Evolutionary conservation across 2,797 vertebrate genomes (phyloP).

Genomic region (Thunnus albacares): DNA sequence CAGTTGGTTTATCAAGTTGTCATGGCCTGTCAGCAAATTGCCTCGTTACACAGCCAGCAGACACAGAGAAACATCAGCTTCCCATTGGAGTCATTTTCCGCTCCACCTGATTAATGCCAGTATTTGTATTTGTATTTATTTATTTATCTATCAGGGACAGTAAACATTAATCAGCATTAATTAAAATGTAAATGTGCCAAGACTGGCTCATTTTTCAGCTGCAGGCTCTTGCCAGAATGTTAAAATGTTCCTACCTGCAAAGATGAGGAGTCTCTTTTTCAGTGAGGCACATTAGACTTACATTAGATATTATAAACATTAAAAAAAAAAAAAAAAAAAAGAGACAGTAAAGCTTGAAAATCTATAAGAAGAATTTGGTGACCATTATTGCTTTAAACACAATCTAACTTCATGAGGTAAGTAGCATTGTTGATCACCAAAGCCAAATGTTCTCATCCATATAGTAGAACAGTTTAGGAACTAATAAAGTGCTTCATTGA

Average conservation of each 20-base stretch:
- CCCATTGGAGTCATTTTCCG: background rate
- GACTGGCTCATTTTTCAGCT: constrained; percentile 23
- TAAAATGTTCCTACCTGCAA: constrained; percentile 1
- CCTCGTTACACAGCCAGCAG: background rate
- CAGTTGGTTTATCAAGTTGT: background rate
- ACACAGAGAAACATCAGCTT: constrained; percentile 1
- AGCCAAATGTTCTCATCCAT: background rate
- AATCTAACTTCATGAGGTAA: background rate
- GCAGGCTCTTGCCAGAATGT: background rate
- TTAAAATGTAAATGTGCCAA: constrained; percentile 24
- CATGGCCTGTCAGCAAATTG: background rate
- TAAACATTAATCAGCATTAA: constrained; percentile 39
- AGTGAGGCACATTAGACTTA: constrained; percentile 6
- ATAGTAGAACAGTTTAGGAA: background rate
- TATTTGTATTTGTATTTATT: constrained; percentile 23
- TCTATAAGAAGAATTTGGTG: background rate
- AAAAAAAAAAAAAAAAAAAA: background rate
- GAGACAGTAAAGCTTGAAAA: no score
- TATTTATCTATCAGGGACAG: background rate
- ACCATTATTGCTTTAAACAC: background rate
- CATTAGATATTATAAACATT: background rate
- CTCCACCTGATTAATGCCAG: constrained; percentile 11
- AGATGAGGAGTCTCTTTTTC: constrained; percentile 1
- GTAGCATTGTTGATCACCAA: background rate
- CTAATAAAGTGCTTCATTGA: background rate